Percentiles rank a stretch among this genome's conserved stretches.
phyloP scores from a whole-genome alignment of 1,140 invertebrate genomes.

The Neomicropteryx cornuta region DNA sequence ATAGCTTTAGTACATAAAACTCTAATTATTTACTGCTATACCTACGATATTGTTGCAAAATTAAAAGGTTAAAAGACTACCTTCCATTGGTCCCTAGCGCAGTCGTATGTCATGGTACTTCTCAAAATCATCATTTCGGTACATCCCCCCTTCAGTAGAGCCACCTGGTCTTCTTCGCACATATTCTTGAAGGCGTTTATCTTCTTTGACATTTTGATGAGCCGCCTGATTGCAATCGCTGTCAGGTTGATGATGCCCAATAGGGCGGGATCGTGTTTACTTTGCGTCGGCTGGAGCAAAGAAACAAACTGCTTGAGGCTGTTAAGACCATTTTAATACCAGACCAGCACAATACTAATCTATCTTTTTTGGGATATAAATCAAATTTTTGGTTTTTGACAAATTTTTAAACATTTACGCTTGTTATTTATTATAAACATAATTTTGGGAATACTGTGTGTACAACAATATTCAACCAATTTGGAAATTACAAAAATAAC shows the following conservation, averaged over 20 bases:
- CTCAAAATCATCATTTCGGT: slow-evolving; percentile 89
- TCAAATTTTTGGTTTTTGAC: no score
- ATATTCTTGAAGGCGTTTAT: slow-evolving; percentile 80
- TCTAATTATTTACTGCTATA: no score
- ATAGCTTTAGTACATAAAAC: no score
- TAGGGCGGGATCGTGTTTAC: slow-evolving; percentile 56
- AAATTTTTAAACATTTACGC: no score
- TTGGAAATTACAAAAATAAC: no score
- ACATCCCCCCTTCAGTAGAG: slow-evolving; percentile 71
- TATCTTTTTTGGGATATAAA: no score
- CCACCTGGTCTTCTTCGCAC: slow-evolving; percentile 86
- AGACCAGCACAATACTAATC: no score
- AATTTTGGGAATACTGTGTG: no score
- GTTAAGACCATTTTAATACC: no score
- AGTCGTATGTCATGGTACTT: slow-evolving; percentile 80
- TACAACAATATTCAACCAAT: no score
- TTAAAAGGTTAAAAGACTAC: slow-evolving; percentile 26
- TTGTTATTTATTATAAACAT: no score
- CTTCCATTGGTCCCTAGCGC: slow-evolving; percentile 74
- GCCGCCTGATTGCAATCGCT: slow-evolving; percentile 75
- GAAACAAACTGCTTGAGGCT: slow-evolving; percentile 14
- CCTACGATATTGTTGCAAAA: not conserved
- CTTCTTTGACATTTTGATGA: slow-evolving; percentile 89
- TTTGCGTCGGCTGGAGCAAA: slow-evolving; percentile 38
- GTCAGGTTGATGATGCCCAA: slow-evolving; percentile 83